Evolutionary conservation across 2,888 invertebrate species (phyloP).

Genomic region (Emmelina monodactyla): DNA sequence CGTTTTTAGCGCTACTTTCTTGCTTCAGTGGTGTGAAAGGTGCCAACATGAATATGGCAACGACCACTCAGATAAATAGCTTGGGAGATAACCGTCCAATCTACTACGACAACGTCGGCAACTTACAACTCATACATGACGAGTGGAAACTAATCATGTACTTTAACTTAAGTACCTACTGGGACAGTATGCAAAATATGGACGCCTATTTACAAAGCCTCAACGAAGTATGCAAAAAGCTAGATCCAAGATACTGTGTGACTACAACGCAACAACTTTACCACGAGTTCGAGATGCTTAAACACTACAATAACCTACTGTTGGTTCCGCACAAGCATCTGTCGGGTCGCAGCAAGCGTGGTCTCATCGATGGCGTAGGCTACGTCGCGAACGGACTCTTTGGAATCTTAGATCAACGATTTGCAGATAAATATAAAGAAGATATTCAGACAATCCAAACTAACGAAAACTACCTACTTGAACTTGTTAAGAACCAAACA

Average conservation of each 20-base stretch:
- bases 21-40: too few relatives aligned
- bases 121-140: slow-evolving; percentile 12
- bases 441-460: slow-evolving; percentile 9
- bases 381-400: slow-evolving; percentile 10
- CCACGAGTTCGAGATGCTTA: slow-evolving; percentile 7
- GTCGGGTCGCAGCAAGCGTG: slow-evolving; percentile 6
- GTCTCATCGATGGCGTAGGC: slow-evolving; percentile 8
- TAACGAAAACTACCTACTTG: slow-evolving; percentile 8
- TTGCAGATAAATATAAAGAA: slow-evolving; percentile 9
- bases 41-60: too few relatives aligned
- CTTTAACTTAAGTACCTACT: slow-evolving; percentile 13
- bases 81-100: slow-evolving; percentile 8
- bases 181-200: slow-evolving; percentile 5
- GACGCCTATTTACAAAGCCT: slow-evolving; percentile 6
- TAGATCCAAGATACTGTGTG: slow-evolving; percentile 9
- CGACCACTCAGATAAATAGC: slow-evolving; percentile 6
- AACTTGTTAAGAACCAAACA: slow-evolving; percentile 11
- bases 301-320: slow-evolving; percentile 8
- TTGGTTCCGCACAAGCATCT: slow-evolving; percentile 7
- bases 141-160: slow-evolving; percentile 14
- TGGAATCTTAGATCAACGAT: slow-evolving; percentile 10
- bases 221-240: slow-evolving; percentile 3
- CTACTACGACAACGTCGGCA: slow-evolving; percentile 10
- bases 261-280: slow-evolving; percentile 3
- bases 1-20: too few relatives aligned